A percentile compares a stretch with the other conserved stretches of the same genome.
These are phyloP conservation scores for Zaprionus gabonicus DNA, from an alignment of 1,140 invertebrate genomes.

Conservation along the genomic window DNA sequence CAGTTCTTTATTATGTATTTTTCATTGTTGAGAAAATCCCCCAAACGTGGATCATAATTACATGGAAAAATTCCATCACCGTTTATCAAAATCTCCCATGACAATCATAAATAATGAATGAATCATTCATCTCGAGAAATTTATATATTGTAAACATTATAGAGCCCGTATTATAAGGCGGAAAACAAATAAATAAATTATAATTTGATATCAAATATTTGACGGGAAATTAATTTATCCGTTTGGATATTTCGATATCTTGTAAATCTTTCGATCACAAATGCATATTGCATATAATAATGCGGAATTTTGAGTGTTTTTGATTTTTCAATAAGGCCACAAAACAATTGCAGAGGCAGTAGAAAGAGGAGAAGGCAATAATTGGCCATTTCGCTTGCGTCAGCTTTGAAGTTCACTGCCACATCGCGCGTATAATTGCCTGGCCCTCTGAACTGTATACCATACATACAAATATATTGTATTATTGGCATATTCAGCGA, in stretches of 20 bases:
- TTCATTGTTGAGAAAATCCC: neutral
- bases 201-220: too few relatives aligned
- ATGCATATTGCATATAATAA: neutral
- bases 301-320: neutral
- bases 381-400: slow-evolving; percentile 43
- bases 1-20: neutral
- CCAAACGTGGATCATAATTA: neutral
- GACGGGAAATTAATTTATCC: too few relatives aligned
- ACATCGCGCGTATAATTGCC: slow-evolving; percentile 53
- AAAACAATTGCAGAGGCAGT: neutral
- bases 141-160: neutral
- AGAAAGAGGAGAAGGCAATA: slow-evolving; percentile 4
- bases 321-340: slow-evolving; percentile 13
- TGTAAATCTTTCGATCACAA: too few relatives aligned
- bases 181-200: neutral
- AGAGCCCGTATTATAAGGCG: neutral
- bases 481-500: slow-evolving; percentile 31
- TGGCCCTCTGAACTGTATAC: slow-evolving; percentile 33
- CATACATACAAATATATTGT: neutral
- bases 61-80: too few relatives aligned
- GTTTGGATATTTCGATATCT: too few relatives aligned
- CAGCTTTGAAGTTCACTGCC: slow-evolving; percentile 49
- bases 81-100: neutral
- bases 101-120: neutral
- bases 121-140: neutral